A percentile compares a stretch with the other conserved stretches of the same genome.
phyloP scores from a whole-genome alignment of 2,888 invertebrate species.

The Acanthopleura granulata region DNA sequence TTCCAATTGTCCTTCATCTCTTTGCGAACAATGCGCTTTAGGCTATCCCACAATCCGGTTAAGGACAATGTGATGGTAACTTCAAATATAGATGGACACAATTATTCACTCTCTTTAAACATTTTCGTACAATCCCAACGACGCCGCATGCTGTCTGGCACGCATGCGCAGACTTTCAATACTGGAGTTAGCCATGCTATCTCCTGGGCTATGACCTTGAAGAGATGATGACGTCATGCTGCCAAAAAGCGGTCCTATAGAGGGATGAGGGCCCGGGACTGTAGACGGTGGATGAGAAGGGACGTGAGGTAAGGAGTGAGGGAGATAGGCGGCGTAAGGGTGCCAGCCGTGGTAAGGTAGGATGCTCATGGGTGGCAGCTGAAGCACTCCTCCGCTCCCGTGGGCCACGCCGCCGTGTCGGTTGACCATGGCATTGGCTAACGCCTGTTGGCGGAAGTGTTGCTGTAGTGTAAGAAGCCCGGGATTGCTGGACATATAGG shows the following conservation, averaged over 20 bases:
- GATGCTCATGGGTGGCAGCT: slow-evolving; percentile 15
- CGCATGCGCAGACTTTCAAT: slow-evolving; percentile 75
- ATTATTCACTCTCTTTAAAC: neutral
- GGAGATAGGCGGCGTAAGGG: slow-evolving; percentile 8
- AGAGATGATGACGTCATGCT: slow-evolving; percentile 58
- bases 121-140: slow-evolving; percentile 35
- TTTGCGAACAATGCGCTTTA: too few relatives aligned
- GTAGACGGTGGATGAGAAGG: slow-evolving; percentile 19
- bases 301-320: slow-evolving; percentile 19
- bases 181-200: slow-evolving; percentile 85
- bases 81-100: too few relatives aligned
- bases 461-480: slow-evolving; percentile 13
- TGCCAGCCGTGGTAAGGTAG: slow-evolving; percentile 25
- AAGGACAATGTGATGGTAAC: too few relatives aligned
- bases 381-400: slow-evolving; percentile 18
- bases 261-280: neutral
- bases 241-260: slow-evolving; percentile 6
- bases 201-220: slow-evolving; percentile 84
- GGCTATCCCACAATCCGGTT: too few relatives aligned
- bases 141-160: slow-evolving; percentile 51
- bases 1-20: too few relatives aligned
- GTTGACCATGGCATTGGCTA: slow-evolving; percentile 30
- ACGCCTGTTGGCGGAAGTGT: slow-evolving; percentile 31
- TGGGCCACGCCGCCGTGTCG: slow-evolving; percentile 18
- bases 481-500: neutral